Base-by-base conservation (phyloP, 2,888 invertebrate genomes). In the Uloborus plumipes region DNA sequence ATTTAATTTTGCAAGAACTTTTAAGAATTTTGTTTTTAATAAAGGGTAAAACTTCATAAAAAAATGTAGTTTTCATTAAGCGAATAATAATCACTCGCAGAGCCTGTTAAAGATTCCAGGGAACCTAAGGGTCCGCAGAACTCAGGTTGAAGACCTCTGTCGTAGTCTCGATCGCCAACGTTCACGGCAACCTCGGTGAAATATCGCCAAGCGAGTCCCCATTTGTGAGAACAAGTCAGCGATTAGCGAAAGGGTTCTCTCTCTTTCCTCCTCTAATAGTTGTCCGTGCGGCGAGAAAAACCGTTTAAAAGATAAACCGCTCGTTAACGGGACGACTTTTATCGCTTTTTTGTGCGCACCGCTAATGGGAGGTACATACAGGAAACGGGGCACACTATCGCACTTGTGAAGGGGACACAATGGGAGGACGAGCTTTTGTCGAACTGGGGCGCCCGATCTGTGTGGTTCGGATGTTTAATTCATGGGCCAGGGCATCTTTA, bases 261-360 rank as follows among this genome's bases (percentile, higher is more conserved):
- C 72, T 62, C 69, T 70, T 51, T 55, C 69, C 69, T 65, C 75
- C 74, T 70, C 75, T 81, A 81, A 81, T 81, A 81, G 80, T 69
- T 75, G 80, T 81, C 80, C 70, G 50, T 53, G 51, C 22, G 31
- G 62, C 59, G 65, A 78, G 80, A 81, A 81, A 81, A 81, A 81
- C 80, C 80, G 80, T 81, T 81, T 81, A 81, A 26, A 26, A 39
- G 80, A 81, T 81, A 81, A 81, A 81, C 75, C 74, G 80, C 80
- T 81, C 80, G 80, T 81, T 81, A 81, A 58, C 74, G 74, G 69
- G 69, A 81, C 74, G 49, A 58, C 69, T 70, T 81, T 81, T 81
- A 81, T 81, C 80, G 62, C 58, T 26, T 49, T 69, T 70, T 79
- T 55, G 62, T 49, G 22, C 31, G 50, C 31, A 71, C 65, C 71